A percentile compares a stretch with the other conserved stretches of the same genome.
phyloP scores from a whole-genome alignment of 2,113 vertebrate species.

The Vulpes ferrilata region DNA sequence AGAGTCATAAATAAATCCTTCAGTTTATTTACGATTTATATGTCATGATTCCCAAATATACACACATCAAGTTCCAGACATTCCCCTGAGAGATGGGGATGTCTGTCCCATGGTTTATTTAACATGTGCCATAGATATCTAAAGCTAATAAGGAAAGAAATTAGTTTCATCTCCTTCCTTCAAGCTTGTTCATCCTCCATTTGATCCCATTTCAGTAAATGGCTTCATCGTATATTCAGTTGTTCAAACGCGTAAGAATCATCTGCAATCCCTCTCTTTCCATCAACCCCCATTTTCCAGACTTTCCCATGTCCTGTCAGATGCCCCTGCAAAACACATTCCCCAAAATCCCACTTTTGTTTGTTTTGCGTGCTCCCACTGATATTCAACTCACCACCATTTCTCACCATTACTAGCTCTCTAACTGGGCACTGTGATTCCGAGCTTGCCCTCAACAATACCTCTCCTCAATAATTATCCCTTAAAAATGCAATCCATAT shows the following conservation, averaged over 20 bases:
- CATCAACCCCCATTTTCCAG: neutral
- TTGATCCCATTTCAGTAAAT: neutral
- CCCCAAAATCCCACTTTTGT: neutral
- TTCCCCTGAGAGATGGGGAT: neutral
- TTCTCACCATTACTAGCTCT: neutral
- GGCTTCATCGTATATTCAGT: neutral
- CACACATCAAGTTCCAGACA: neutral
- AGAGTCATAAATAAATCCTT: neutral
- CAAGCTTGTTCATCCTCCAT: neutral
- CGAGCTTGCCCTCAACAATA: accelerated
- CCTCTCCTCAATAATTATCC: neutral
- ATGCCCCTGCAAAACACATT: neutral
- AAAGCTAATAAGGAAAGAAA: neutral
- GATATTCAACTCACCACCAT: neutral
- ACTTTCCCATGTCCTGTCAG: neutral
- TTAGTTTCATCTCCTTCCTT: neutral
- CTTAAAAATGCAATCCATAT: neutral
- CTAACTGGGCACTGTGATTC: neutral
- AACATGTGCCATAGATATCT: neutral
- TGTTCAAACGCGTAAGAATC: accelerated
- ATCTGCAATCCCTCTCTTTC: neutral
- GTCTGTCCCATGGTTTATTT: neutral
- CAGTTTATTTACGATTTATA: neutral
- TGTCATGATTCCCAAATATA: neutral
- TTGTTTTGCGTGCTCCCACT: neutral